Evolutionary conservation across 2,888 invertebrate genomes (phyloP), one percentile per base, ranked within the genome.

Genomic region (Trimorus sp.): DNA sequence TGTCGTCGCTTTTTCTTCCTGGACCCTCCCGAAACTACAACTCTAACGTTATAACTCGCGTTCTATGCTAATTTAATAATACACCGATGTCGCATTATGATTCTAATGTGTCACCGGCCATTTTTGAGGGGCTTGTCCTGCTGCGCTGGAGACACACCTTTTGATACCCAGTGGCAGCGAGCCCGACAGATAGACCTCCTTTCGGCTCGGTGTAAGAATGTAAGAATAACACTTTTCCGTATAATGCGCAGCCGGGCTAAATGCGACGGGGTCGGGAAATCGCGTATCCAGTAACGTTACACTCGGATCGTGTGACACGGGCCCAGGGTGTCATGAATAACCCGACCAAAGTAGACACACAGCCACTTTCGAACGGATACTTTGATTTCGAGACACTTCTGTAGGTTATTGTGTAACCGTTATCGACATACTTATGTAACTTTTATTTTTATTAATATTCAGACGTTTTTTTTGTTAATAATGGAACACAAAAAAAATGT

Each of bases 261-360:
- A 36, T 45, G 66, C 16, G 45, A 65, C 36, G 75, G 69, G 73
- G 40, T 78, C 68, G 71, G 53, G 77, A 73, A 77, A 79, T 86
- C 74, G 77, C 58, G 78, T 79, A 77, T 78, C 75, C 59, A 60
- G 59, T 75, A 84, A 83, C 70, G 82, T 83, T 82, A 80, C 83
- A 84, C 80, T 68, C 71, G 65, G 85, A 82, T 85, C 79, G 71
- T 80, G 81, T 85, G 84, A 84, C 84, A 73, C 73, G 56, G 26
- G 77, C 76, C 83, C 77, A 81, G 78, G 80, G 83, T 84, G 70
- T 77, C 83, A 83, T 69, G 84, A 79, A 80, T 69, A 84, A 81
- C 69, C 78, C 73, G 82, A 62, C 73, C n/a, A 26, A 26, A 26
- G 26, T 26, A 26, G 26, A 70, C 70, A 59, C 58, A 73, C 54